Evolutionary conservation across 2,113 vertebrate genomes (phyloP).

Genomic region (Microcebus murinus): DNA sequence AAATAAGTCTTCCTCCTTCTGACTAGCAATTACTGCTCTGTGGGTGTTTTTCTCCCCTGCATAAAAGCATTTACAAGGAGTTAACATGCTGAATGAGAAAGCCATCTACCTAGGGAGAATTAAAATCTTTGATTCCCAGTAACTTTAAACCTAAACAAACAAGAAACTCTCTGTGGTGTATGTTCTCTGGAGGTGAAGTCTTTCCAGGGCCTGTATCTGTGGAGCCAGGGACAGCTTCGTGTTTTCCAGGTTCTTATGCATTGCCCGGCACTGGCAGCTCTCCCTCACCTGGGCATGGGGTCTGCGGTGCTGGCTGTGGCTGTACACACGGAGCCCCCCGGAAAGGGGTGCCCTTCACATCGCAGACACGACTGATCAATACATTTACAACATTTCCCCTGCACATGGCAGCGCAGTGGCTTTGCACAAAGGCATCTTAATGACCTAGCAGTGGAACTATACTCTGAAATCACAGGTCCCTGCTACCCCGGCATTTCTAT

Average conservation of each 20-base stretch:
- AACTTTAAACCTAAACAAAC: neutral
- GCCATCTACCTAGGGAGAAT: neutral
- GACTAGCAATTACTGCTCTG: neutral
- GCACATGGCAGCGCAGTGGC: neutral
- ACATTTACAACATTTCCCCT: neutral
- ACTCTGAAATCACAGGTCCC: neutral
- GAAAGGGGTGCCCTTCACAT: neutral
- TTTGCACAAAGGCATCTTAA: neutral
- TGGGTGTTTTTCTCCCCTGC: neutral
- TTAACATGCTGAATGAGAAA: neutral
- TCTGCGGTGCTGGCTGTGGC: neutral
- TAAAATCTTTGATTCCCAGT: neutral
- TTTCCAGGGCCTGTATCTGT: neutral
- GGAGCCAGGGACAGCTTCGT: neutral
- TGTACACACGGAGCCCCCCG: neutral
- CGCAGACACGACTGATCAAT: too few relatives aligned
- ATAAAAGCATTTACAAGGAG: neutral
- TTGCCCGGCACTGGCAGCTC: too few relatives aligned
- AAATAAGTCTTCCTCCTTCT: neutral
- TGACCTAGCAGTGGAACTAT: neutral
- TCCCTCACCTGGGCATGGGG: rapidly evolving
- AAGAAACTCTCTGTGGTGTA: neutral
- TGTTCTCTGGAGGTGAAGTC: neutral
- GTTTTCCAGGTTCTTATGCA: neutral
- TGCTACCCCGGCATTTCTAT: neutral